Conservation (phyloP, 2,113 vertebrate species). For the Ceyx melanurus region DNA sequence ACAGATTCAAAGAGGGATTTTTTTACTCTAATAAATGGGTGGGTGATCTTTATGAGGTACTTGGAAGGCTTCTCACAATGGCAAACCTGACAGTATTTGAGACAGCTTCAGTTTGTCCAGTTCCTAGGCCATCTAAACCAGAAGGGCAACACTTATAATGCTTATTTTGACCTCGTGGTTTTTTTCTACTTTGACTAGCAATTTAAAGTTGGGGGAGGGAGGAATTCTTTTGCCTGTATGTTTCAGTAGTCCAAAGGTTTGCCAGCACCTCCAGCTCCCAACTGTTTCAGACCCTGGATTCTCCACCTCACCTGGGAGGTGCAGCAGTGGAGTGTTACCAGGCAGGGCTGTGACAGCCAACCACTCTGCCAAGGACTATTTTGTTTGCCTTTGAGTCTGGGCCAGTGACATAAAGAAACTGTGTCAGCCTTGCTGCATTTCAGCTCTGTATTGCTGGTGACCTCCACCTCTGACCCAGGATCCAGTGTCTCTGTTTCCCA, state of each 20-base stretch:
- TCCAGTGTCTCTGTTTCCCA: slow-evolving; percentile 50
- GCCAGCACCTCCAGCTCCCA: not conserved
- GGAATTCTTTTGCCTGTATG: not conserved
- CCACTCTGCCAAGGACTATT: rapidly evolving
- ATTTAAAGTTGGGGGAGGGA: not conserved
- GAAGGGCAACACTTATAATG: not conserved
- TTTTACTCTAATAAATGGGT: not conserved
- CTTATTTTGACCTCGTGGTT: not conserved
- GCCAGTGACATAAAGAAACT: not conserved
- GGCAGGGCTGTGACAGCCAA: not conserved
- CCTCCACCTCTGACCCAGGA: slow-evolving; percentile 50
- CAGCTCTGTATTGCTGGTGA: slow-evolving; percentile 41
- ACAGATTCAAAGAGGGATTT: not conserved
- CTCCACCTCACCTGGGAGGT: not conserved
- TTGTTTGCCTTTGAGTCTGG: not conserved
- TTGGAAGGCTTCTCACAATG: not conserved
- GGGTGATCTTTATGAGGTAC: not conserved
- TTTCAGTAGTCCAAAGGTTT: not conserved
- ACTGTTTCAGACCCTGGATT: not conserved
- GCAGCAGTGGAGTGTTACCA: not conserved
- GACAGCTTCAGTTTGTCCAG: not conserved
- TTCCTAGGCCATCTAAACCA: not conserved
- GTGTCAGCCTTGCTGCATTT: slow-evolving; percentile 13
- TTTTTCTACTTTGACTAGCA: not conserved
- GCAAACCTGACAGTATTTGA: not conserved